Evolutionary conservation across 2,888 invertebrate species (phyloP), one percentile per base, ranked within the genome.

Genomic region (Dugesia japonica): DNA sequence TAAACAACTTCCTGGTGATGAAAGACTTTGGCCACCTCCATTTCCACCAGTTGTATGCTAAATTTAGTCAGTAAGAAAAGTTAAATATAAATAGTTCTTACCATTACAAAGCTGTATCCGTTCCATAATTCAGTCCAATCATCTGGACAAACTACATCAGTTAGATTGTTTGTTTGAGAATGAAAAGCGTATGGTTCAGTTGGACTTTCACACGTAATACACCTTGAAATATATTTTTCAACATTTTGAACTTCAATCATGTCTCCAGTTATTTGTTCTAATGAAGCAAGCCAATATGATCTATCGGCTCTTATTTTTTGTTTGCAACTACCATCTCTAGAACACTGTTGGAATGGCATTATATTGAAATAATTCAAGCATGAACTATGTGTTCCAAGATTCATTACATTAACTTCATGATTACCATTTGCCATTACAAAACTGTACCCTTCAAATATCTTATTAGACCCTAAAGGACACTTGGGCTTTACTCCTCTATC

Each of bases 271-370:
- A 77, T 15, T 20, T 26, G 42, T 1, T 17, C 77, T 15, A 28
- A 27, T 9, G 77, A 78, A 17, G 77, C 76, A n/a, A 77, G 77
- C 77, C 77, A 77, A 71, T 77, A 77, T 17, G 77, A 77, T 56
- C 71, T 76, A 26, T 77, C 77, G 20, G 71, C 27, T 28, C 77
- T 77, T 80, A 93, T 90, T 79, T 80, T 81, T 79, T 79, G 81
- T 77, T 80, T 80, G 74, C 81, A 82, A 78, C 80, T 79, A 15
- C 81, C 81, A 7, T 80, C 79, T 23, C 80, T 79, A 38, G 79
- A 80, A 73, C 81, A 81, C 76, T 81, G 81, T 26, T 85, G 83
- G 78, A 85, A 85, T 15, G 85, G 85, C 76, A 77, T 77, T 20
- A 76, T 38, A 71, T 26, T 77, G 77, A 77, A 77, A 27, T 71